Base-by-base conservation (phyloP, 2,888 invertebrate species). In the Patella ulyssiponensis region DNA sequence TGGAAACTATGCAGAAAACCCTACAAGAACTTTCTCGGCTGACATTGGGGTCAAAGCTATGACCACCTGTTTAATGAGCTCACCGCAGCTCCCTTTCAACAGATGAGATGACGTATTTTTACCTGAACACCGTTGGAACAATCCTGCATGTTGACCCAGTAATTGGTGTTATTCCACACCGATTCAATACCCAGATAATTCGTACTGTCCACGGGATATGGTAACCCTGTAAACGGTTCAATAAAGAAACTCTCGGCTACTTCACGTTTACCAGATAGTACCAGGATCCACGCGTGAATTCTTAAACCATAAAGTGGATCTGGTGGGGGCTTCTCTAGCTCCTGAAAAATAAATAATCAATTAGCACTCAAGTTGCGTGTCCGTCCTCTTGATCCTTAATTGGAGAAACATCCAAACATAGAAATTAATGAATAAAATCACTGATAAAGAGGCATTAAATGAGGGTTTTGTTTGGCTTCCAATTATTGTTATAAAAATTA, bases 81-180 rank as follows among this genome's bases (percentile, higher is more conserved):
- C 17, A 64, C 27, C 3, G 27, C 27, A 27, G 27, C 27, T 27
- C 27, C 27, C 27, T 33, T 33, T 20, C 4, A n/a, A 17, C 17
- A 17, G 3, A 3, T 71, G 11, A 14, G 20, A 15, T 2, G 12
- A 33, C 5, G n/a, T 58, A n/a, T 15, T 74, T 84, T 79, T 78
- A 91, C 91, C 85, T 85, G 87, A 54, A 91, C 90, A 27, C 91
- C 92, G 69, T 92, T 89, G 1, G 90, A 89, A 80, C 92, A 92
- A 80, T 91, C 91, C 85, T 92, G 92, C 91, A 92, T 92, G 85
- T 92, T 92, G 73, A 91, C 91, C 92, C 92, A 92, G 84, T 91
- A 97, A 92, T 98, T 98, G 74, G 93, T 93, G 88, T 97, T 93
- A 87, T 97, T 97, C 94, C 97, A 98, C 74, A 97, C 92, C 83